Evolutionary conservation across 64 coral and sea anemone species (phyloP).

Genomic region (Actinia tenebrosa): DNA sequence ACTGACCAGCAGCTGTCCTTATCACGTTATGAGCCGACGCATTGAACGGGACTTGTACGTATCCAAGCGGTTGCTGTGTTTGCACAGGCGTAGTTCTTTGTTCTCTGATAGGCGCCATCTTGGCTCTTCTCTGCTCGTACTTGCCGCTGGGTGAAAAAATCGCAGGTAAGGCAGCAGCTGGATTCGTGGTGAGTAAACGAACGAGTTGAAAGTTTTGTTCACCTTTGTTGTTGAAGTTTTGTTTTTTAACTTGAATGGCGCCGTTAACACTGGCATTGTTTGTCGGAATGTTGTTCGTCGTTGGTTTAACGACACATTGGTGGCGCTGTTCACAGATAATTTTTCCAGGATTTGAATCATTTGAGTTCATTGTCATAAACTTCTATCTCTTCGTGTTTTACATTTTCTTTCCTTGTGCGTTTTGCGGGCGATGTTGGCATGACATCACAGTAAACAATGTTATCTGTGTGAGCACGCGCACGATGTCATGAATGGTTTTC

Average conservation of each 20-base stretch:
- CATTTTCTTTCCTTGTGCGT: background rate
- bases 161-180: conserved; percentile 43
- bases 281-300: background rate
- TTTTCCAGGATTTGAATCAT: background rate
- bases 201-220: conserved; percentile 55
- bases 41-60: conserved; percentile 16
- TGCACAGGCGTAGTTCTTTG: conserved; percentile 8
- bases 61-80: conserved; percentile 26
- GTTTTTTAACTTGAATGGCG: background rate
- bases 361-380: background rate
- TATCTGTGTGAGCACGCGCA: background rate
- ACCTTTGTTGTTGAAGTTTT: conserved; percentile 4
- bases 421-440: background rate
- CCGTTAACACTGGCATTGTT: background rate
- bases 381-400: background rate
- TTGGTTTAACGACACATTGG: background rate
- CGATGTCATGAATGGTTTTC: background rate
- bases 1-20: background rate
- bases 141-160: conserved; percentile 36
- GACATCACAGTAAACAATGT: background rate
- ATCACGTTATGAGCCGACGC: background rate
- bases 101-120: background rate
- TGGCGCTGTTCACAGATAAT: background rate
- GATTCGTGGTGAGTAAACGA: conserved; percentile 53
- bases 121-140: conserved; percentile 25